phyloP scores from a whole-genome alignment of 2,797 vertebrate genomes.

The Helostoma temminkii region DNA sequence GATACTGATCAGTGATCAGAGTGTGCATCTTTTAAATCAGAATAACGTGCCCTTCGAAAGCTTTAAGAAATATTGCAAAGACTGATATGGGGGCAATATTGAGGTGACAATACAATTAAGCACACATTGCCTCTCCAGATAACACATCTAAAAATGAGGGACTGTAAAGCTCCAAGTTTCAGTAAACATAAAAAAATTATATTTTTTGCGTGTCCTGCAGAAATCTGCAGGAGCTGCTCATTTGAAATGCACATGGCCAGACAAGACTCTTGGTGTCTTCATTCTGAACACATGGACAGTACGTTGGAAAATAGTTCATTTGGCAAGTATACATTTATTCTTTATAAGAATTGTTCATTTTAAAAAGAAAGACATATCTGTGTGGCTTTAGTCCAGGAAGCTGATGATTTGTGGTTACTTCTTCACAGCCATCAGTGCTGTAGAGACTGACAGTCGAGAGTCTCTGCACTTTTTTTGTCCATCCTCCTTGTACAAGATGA shows the following conservation, averaged over 20 bases:
- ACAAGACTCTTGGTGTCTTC: neutral
- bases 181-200: neutral
- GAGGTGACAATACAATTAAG: neutral
- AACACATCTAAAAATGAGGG: neutral
- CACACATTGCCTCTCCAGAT: neutral
- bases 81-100: too few species aligned
- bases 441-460: neutral
- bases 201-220: neutral
- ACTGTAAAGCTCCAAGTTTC: neutral
- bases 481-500: neutral
- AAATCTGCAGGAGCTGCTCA: neutral
- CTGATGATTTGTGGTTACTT: conserved; percentile 8
- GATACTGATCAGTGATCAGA: neutral
- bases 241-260: conserved; percentile 28
- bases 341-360: neutral
- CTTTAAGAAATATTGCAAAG: conserved; percentile 3
- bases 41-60: neutral
- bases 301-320: conserved; percentile 19
- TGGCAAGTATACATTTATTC: conserved; percentile 32
- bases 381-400: neutral
- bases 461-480: neutral
- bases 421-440: neutral
- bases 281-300: neutral
- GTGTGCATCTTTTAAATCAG: neutral
- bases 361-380: conserved; percentile 16